phyloP scores from a whole-genome alignment of 2,113 vertebrate species.

The Semicossyphus pulcher region DNA sequence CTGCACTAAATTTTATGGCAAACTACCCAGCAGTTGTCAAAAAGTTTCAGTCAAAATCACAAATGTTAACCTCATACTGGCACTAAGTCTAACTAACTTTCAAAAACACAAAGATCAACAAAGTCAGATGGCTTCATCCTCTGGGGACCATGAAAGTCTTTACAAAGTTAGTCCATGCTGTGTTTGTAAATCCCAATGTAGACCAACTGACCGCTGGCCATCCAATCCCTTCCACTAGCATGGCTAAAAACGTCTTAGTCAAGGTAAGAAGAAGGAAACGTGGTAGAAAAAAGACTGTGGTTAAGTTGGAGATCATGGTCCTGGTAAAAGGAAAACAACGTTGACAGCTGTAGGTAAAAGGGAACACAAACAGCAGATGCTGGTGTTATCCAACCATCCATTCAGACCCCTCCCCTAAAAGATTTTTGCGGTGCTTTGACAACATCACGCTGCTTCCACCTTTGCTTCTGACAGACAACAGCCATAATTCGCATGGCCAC shows the following conservation, averaged over 20 bases:
- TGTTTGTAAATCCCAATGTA: no score
- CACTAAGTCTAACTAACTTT: not conserved
- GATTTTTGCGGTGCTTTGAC: constrained; percentile 38
- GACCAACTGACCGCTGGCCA: not conserved
- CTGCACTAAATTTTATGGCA: not conserved
- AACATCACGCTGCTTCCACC: constrained; percentile 60
- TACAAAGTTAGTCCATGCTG: not conserved
- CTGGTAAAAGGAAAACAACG: constrained; percentile 10
- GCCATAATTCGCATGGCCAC: constrained; percentile 64
- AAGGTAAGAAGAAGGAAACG: constrained; percentile 5
- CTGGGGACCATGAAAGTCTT: not conserved
- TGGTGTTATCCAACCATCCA: constrained; percentile 31
- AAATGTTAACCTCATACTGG: no score
- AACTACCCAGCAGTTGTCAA: not conserved
- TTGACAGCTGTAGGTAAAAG: constrained; percentile 23
- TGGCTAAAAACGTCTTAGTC: not conserved
- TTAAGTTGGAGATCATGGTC: not conserved
- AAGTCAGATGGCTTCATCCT: not conserved
- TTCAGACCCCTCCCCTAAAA: constrained; percentile 31
- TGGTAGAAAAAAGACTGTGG: constrained; percentile 9
- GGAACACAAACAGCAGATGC: constrained; percentile 17
- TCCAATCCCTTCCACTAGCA: not conserved
- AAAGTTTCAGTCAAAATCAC: no score
- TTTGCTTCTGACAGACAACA: constrained; percentile 67
- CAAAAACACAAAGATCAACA: not conserved